Conservation (phyloP, 2,113 vertebrate species). For the Nothocercus nigrocapillus region DNA sequence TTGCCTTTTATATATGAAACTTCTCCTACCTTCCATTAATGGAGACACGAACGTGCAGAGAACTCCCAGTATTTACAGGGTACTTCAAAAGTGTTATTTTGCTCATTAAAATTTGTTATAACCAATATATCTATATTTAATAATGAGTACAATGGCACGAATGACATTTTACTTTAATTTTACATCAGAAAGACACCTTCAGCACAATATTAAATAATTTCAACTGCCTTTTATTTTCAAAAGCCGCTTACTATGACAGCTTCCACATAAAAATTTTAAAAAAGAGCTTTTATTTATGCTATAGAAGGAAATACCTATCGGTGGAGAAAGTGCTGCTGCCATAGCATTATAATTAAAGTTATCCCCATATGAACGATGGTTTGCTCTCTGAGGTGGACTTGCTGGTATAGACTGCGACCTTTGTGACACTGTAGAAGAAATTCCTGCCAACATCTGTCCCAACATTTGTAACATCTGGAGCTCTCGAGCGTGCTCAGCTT, state of each 20-base stretch:
- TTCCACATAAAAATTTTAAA: conserved; percentile 23
- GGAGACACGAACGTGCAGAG: fast-evolving
- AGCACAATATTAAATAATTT: conserved; percentile 9
- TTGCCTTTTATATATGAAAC: not conserved
- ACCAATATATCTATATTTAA: not conserved
- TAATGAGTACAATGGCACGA: not conserved
- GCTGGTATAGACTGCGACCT: conserved; percentile 55
- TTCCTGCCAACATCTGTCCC: conserved; percentile 88
- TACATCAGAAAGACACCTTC: conserved; percentile 43
- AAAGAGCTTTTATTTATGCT: conserved; percentile 42
- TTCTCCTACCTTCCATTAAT: not conserved
- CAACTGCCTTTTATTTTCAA: conserved; percentile 46
- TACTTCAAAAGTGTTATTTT: not conserved
- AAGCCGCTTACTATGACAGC: conserved; percentile 28
- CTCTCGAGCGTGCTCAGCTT: conserved; percentile 87
- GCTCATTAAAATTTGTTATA: not conserved
- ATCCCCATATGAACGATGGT: conserved; percentile 73
- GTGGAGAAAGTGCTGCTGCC: conserved; percentile 73
- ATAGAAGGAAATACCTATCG: conserved; percentile 82
- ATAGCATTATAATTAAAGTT: conserved; percentile 78
- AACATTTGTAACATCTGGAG: conserved; percentile 92
- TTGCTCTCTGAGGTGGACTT: conserved; percentile 65
- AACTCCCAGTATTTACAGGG: not conserved
- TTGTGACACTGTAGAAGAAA: conserved; percentile 77
- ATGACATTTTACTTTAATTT: not conserved